phyloP scores from a whole-genome alignment of 2,113 vertebrate genomes.

The Daphoenositta chrysoptera region DNA sequence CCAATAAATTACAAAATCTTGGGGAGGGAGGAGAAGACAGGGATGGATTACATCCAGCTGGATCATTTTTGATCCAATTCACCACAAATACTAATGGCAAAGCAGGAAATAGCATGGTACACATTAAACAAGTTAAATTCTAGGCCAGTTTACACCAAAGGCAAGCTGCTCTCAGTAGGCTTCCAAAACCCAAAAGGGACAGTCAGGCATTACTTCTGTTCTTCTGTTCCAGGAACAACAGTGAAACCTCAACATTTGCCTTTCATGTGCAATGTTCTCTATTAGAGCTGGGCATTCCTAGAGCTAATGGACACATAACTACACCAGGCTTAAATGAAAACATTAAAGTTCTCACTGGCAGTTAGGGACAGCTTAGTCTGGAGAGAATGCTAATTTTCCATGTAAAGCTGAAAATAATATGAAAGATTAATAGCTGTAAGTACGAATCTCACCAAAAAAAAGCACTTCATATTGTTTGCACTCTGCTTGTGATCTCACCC shows the following conservation, averaged over 20 bases:
- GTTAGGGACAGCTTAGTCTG: neutral
- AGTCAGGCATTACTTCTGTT: neutral
- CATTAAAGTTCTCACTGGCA: neutral
- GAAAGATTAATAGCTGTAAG: neutral
- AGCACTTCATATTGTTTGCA: neutral
- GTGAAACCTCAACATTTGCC: neutral
- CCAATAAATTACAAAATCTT: neutral
- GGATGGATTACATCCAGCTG: neutral
- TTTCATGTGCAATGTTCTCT: neutral
- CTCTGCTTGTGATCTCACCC: neutral
- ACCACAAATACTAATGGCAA: neutral
- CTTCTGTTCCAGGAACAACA: neutral
- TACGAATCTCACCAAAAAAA: neutral
- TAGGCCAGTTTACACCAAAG: neutral
- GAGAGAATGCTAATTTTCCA: neutral
- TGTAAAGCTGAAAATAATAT: neutral
- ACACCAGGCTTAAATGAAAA: neutral
- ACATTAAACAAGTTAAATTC: neutral
- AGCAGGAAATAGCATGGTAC: neutral
- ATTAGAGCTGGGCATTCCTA: neutral
- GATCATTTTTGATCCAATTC: neutral
- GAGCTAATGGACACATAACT: neutral
- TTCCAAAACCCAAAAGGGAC: neutral
- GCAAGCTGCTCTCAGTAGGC: neutral
- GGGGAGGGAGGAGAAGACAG: neutral